These are phyloP conservation scores for Heliconius melpomene DNA, from an alignment of 1,140 invertebrate genomes.

Conservation along the genomic window DNA sequence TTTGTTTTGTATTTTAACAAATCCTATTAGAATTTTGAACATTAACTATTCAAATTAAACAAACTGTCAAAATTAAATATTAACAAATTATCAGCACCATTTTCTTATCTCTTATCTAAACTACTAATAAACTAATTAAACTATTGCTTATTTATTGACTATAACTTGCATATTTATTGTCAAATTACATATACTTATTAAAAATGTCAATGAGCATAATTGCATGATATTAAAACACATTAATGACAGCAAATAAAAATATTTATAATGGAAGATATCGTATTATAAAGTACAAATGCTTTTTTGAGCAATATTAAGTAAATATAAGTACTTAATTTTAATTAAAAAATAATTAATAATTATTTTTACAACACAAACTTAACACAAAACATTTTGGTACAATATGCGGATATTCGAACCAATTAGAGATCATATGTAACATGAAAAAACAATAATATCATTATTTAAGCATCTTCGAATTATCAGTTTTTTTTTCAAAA, in stretches of 20 bases:
- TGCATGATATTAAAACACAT: background rate
- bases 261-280: background rate
- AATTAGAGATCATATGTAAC: conserved; percentile 37
- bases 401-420: conserved; percentile 19
- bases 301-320: conserved; percentile 34
- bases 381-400: conserved; percentile 31
- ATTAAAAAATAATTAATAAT: conserved; percentile 20
- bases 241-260: background rate
- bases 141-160: background rate
- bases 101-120: background rate
- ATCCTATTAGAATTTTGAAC: background rate
- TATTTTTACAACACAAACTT: conserved; percentile 29
- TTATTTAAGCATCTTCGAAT: background rate
- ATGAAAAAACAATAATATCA: background rate
- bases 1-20: background rate
- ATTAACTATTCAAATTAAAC: background rate
- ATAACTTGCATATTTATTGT: conserved; percentile 3
- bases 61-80: background rate
- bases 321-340: conserved; percentile 17
- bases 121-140: conserved; percentile 9
- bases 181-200: background rate
- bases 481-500: background rate
- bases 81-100: conserved; percentile 7
- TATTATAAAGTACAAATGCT: conserved; percentile 31
- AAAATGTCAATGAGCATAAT: no score